A percentile compares a stretch with the other conserved stretches of the same genome.
These are phyloP conservation scores for Drosophila orena DNA, from an alignment of 1,140 invertebrate species.

Conservation along the genomic window DNA sequence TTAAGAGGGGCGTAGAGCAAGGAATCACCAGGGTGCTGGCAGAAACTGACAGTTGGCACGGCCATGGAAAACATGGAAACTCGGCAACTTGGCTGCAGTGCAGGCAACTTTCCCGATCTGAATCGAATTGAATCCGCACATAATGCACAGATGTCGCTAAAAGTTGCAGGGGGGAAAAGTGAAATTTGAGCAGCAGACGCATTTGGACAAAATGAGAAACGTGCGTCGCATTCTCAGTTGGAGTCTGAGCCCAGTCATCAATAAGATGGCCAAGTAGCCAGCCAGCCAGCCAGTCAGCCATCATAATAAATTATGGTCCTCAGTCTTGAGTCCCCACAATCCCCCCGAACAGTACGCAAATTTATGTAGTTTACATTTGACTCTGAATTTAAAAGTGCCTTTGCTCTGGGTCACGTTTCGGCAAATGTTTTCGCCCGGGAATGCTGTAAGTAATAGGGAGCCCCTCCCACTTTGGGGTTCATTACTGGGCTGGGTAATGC, in stretches of 20 bases:
- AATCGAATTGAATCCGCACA: conserved; percentile 52
- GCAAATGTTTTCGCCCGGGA: conserved; percentile 51
- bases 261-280: conserved; percentile 75
- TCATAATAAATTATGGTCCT: conserved; percentile 48
- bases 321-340: background rate
- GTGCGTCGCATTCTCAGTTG: conserved; percentile 67
- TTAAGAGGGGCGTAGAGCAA: background rate
- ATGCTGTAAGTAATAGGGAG: conserved; percentile 34
- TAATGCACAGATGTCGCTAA: conserved; percentile 48
- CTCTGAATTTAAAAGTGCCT: conserved; percentile 57
- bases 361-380: conserved; percentile 78
- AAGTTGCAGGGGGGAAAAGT: conserved; percentile 27
- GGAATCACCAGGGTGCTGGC: conserved; percentile 33
- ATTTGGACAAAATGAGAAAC: conserved; percentile 78
- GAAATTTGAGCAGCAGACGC: conserved; percentile 57
- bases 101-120: conserved; percentile 44
- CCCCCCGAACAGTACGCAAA: conserved; percentile 50
- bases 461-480: background rate
- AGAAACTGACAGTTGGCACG: conserved; percentile 46
- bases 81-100: conserved; percentile 25
- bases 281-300: conserved; percentile 16
- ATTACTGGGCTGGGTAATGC: conserved; percentile 5
- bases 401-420: conserved; percentile 59
- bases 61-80: conserved; percentile 32
- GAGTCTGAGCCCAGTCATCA: conserved; percentile 57